Base-by-base conservation (phyloP, 2,888 invertebrate genomes). In the Tenodera sinensis region DNA sequence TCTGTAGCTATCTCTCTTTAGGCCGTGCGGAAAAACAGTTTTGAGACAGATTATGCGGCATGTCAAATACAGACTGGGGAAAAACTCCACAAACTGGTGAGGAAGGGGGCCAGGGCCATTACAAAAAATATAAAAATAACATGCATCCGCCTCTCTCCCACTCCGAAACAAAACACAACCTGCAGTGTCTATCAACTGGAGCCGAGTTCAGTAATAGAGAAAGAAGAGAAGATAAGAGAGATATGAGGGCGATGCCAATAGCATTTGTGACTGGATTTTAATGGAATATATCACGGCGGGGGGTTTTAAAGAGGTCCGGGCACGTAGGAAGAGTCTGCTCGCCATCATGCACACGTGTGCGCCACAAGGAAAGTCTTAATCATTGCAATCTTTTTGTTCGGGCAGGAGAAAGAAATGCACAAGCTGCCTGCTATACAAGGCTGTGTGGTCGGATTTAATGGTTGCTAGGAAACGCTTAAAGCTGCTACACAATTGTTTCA, bases 251-350 rank as follows among this genome's bases (percentile, higher is more conserved):
- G 86, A 86, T 86, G 86, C 86, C 86, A 86, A 86, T 86, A 86
- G 86, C 86, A 86, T 86, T 86, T 86, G 86, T 86, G 86, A 86
- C 86, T 86, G 25, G 86, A 86, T 86, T 86, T 30, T 86, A 86
- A 86, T 86, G 81, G 86, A 86, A 86, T 86, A 86, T 86, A 86
- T 86, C 86, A 86, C 86, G 71, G 86, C 86, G 30, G 86, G 81
- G 71, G 28, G 20, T 30, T 81, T 81, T 86, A 86, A 86, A 86
- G 28, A 28, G 86, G 85, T 85, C 85, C 47, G 28, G 12, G 86
- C 86, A 86, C 86, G 86, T 86, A 81, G 25, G 86, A 54, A 86
- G 28, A 71, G 28, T 28, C 28, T 28, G 86, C 86, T 25, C 54
- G 81, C 71, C 54, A 71, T 71, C 54, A 71, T 42, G 71, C 86